Evolutionary conservation across 2,888 invertebrate genomes (phyloP).

Genomic region (Rotaria macrura): DNA sequence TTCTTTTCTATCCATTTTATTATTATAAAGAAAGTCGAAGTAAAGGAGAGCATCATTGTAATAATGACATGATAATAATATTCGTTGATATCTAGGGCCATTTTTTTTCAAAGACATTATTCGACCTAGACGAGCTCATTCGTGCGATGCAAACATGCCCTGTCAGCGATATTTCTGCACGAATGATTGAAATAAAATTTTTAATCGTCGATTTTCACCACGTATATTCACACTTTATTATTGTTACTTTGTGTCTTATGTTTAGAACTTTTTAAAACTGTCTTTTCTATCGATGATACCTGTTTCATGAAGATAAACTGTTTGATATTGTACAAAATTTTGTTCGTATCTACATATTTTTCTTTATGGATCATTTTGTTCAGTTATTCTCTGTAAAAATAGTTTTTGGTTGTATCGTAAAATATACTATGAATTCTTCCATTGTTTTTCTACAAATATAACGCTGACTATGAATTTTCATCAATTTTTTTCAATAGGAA

Average conservation of each 20-base stretch:
- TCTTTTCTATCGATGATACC: not conserved
- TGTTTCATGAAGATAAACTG: not conserved
- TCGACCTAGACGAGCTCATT: not conserved
- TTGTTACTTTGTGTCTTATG: not conserved
- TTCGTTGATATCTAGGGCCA: not conserved
- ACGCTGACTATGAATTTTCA: no score
- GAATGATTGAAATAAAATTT: not conserved
- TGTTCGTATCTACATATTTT: no score
- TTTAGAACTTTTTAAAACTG: not conserved
- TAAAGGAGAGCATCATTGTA: not conserved
- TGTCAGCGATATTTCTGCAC: not conserved
- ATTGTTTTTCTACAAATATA: no score
- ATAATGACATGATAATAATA: not conserved
- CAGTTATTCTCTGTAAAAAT: no score
- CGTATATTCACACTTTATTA: not conserved
- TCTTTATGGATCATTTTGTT: no score
- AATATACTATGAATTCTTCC: no score
- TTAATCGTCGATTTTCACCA: not conserved
- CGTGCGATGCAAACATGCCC: not conserved
- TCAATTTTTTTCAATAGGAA: no score
- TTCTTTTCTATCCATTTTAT: not conserved
- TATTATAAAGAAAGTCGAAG: not conserved
- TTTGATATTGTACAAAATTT: not conserved
- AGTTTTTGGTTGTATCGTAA: no score
- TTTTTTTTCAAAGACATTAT: not conserved